phyloP scores from a whole-genome alignment of 2,113 vertebrate genomes.

The Tamias sibiricus region DNA sequence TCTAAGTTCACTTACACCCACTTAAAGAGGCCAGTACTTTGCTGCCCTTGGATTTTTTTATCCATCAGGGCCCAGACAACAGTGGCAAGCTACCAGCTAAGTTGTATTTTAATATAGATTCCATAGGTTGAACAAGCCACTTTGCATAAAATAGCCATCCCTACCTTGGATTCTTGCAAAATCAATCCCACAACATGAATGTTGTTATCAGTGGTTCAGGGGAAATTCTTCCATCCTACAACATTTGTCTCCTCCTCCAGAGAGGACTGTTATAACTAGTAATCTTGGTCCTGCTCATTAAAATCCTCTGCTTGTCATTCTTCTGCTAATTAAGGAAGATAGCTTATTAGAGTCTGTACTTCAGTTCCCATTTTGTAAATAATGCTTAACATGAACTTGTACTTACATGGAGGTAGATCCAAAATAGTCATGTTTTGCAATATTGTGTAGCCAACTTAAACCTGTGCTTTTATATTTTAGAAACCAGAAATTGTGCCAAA shows the following conservation, averaged over 20 bases:
- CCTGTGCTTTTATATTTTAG: slow-evolving; percentile 79
- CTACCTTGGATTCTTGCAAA: slow-evolving; percentile 56
- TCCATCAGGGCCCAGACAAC: slow-evolving; percentile 33
- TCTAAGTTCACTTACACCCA: slow-evolving; percentile 56
- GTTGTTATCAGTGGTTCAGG: slow-evolving; percentile 65
- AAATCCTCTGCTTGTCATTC: slow-evolving; percentile 48
- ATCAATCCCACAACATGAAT: slow-evolving; percentile 62
- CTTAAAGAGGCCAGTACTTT: slow-evolving; percentile 65
- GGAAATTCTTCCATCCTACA: slow-evolving; percentile 47
- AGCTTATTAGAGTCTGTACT: slow-evolving; percentile 76
- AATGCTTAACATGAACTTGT: slow-evolving; percentile 72
- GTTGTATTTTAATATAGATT: slow-evolving; percentile 58
- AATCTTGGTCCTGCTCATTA: background rate
- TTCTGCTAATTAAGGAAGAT: slow-evolving; percentile 74
- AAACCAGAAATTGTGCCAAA: slow-evolving; percentile 85
- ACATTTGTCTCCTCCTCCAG: slow-evolving; percentile 60
- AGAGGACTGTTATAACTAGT: slow-evolving; percentile 49
- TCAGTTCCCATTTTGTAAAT: slow-evolving; percentile 80
- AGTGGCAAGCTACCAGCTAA: slow-evolving; percentile 62
- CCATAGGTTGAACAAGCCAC: slow-evolving; percentile 49
- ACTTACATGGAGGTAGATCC: slow-evolving; percentile 62
- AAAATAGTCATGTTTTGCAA: slow-evolving; percentile 63
- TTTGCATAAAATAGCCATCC: slow-evolving; percentile 47
- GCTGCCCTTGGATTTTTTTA: background rate
- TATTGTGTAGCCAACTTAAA: slow-evolving; percentile 50